Conservation (phyloP, 2,888 invertebrate species). For the Ichneumoninae sp. region DNA sequence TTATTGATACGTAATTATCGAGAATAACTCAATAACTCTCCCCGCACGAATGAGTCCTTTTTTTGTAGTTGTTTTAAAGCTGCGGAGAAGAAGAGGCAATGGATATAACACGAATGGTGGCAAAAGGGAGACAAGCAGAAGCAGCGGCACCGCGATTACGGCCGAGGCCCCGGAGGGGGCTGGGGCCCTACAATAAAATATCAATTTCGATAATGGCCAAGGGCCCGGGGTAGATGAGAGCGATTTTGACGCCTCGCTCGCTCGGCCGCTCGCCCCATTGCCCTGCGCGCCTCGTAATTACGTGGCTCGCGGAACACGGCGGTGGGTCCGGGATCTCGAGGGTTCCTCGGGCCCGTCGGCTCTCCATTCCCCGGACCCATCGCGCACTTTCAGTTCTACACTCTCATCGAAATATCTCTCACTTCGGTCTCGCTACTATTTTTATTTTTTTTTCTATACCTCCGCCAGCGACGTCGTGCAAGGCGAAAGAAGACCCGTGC, state of each 20-base stretch:
- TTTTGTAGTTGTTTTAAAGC: conserved; percentile 1
- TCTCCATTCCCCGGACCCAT: conserved; percentile 24
- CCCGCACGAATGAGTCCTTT: not conserved
- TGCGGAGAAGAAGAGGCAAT: not conserved
- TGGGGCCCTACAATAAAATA: conserved; percentile 81
- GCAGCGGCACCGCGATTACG: conserved; percentile 57
- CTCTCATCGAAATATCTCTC: conserved; percentile 8
- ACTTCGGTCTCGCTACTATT: not conserved
- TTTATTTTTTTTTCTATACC: not conserved
- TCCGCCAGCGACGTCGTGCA: not conserved
- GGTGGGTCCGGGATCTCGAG: conserved; percentile 78
- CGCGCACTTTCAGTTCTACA: conserved; percentile 25
- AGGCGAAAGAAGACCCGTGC: not conserved
- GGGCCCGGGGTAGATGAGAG: conserved; percentile 69
- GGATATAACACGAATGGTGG: conserved; percentile 48
- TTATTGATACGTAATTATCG: conserved; percentile 81
- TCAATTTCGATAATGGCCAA: conserved; percentile 83
- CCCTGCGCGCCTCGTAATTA: conserved; percentile 78
- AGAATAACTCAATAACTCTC: conserved; percentile 81
- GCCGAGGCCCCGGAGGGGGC: conserved; percentile 52
- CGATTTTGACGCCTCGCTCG: conserved; percentile 82
- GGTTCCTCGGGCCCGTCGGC: conserved; percentile 29
- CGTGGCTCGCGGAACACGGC: conserved; percentile 83
- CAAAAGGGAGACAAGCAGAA: conserved; percentile 48
- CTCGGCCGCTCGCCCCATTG: conserved; percentile 67